Base-by-base conservation (phyloP, 2,797 vertebrate genomes). In the Pseudochaenichthys georgianus region DNA sequence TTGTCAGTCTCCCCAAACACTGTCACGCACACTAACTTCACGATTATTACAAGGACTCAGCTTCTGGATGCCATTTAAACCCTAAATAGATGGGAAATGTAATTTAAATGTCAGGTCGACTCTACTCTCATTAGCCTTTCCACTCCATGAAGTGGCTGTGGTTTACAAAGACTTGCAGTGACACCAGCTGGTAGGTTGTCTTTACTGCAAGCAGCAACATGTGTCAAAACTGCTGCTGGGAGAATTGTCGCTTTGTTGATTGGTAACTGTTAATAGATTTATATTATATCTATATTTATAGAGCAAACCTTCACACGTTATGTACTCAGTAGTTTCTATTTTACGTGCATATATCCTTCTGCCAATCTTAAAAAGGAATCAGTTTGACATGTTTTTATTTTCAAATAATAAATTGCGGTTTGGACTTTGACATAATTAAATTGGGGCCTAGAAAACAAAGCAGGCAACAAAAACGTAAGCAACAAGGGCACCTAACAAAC, bases 1-100 rank as follows among this genome's bases (percentile, higher is more conserved):
- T 54, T 61, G 42, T 63, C 70, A 71, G 59, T 65, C 65, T 81
- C 65, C 80, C 55, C 55, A 71, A 81, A 86, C 76, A 76, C 81
- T 52, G 66, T 79, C 69, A 70, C 47, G 41, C 77, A 86, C 68
- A 84, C 77, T 61, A 78, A 87, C 76, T 87, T 89, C 59, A 83
- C 70, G 19, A 85, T 86, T 75, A 87, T 90, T 90, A 91, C 85
- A 84, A 71, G 57, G 78, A 71, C 77, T 88, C 73, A 16, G 57
- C 71, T 80, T 81, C 82, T 89, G 82, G 85, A 83, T 86, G 79
- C 65, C 64, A 87, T 88, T 91, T 87, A 62, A 86, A 90, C 87
- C 87, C 83, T 86, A 88, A 94, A 92, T 88, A 77, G 69, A 90
- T 87, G 81, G 67, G 88, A 91, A 93, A 89, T 89, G 73, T 70